Base-by-base conservation (phyloP, 35 echinoderm and acorn worm genomes). In the Stichopus chloronotus region DNA sequence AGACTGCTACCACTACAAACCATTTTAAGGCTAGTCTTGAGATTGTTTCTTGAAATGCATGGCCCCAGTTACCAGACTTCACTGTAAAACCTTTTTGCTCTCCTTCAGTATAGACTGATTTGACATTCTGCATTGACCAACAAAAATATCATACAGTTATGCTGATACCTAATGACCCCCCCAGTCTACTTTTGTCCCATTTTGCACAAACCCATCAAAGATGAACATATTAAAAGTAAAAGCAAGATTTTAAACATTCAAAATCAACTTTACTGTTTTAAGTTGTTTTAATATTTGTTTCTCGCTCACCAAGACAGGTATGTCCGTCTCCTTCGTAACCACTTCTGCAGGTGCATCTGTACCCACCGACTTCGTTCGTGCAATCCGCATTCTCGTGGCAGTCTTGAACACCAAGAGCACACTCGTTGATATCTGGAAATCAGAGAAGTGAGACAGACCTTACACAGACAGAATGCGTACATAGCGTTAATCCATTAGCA, bases 391-490 rank as follows among this genome's bases (percentile, higher is more conserved):
- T 72, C 54, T 59, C 65, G 72, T 95, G 63, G 90, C 97, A 99
- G 25, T 79, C 22, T 52, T 96, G 43, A 8, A 58, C 43, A 55
- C 55, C 65, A 10, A 86, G 68, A 6, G 8, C 25, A 43, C 97
- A 99, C 80, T 99, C 97, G 90, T 99, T 58, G 43, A 92, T 87
- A 92, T 99, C 97, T 98, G 94, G 24, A 84, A 92, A 83, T 10
- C 25, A 92, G 72, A 89, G 8, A 71, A 56, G 30, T 43, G 30
- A 43, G 30, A 43, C 30, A 43, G 30, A 43, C 30, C 30, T 43
- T 43, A 43, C 30, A 43, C 3, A 43, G 30, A 43, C 30, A 43
- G 9, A 21, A 19, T 59, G 2, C 58, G 23, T 90, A 55, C 23
- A n/a, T 72, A 43, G 30, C 30, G 3, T 43, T 43, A 43, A 43